Evolutionary conservation across 1,140 invertebrate species (phyloP), one percentile per base, ranked within the genome.

Genomic region (Halictus rubicundus): DNA sequence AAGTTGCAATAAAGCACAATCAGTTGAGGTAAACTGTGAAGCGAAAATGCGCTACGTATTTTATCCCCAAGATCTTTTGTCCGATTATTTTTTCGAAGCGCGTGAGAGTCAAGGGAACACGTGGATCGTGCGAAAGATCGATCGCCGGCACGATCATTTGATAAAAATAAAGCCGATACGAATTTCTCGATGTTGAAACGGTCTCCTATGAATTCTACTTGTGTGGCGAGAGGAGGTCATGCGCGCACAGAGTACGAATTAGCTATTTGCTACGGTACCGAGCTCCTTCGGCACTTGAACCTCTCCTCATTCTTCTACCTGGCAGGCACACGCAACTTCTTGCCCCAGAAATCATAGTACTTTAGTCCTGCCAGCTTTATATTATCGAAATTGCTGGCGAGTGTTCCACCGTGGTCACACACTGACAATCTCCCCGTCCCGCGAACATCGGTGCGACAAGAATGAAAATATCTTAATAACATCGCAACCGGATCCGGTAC

Each of bases 221-320:
- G 84, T 86, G 83, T 83, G 83, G 80, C 71, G 78, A 86, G 84
- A 80, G 59, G 84, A 78, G 80, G 76, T 86, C 68, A 74, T 81
- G 83, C 74, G 60, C 68, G 59, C 78, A 70, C 81, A 80, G 86
- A 85, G 82, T 87, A 84, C 86, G 82, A 88, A 88, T 88, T 88
- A 88, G 80, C 86, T 88, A 88, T 88, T 88, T 85, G 86, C 76
- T 86, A 88, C 86, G 86, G 86, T 87, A 75, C 72, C 61, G 84
- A 37, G 78, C 81, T 87, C 85, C 85, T 78, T 85, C 82, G 81
- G 81, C 80, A 86, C 85, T 83, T 85, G 80, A 86, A 81, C 81
- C 84, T 83, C 63, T 83, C 63, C 70, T 85, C 74, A 85, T 85
- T 85, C 83, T 85, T 85, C 84, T 82, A 73, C 79, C 84, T 77